A percentile compares a stretch with the other conserved stretches of the same genome.
Evolutionary conservation across 2,888 invertebrate genomes (phyloP).

Genomic region (Eristalinus aeneus): DNA sequence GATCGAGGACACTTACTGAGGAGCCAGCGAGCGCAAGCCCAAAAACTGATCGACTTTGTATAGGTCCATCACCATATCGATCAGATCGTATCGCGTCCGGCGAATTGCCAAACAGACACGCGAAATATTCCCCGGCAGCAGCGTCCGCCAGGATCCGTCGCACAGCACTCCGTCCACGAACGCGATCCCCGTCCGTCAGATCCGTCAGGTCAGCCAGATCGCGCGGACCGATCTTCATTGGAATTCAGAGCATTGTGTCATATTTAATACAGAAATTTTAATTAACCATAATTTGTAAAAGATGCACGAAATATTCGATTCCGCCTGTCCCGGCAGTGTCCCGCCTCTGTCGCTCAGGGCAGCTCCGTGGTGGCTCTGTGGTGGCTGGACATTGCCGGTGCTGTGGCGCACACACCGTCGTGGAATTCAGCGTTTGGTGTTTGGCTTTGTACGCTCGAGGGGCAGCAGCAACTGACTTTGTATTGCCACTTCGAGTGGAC

Average conservation of each 20-base stretch:
- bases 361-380: conserved; percentile 19
- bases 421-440: conserved; percentile 62
- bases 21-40: conserved; percentile 3
- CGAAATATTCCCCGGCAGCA: conserved; percentile 20
- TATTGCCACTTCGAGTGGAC: conserved; percentile 46
- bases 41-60: conserved; percentile 71
- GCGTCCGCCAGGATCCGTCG: conserved; percentile 27
- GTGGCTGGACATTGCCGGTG: neutral
- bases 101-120: conserved; percentile 49
- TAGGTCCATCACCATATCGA: conserved; percentile 69
- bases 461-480: conserved; percentile 11
- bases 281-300: conserved; percentile 81
- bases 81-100: conserved; percentile 58
- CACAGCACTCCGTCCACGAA: conserved; percentile 52
- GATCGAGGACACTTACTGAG: conserved; percentile 55
- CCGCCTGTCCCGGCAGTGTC: conserved; percentile 25
- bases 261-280: conserved; percentile 81
- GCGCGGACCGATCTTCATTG: conserved; percentile 71
- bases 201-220: conserved; percentile 40
- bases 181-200: conserved; percentile 62
- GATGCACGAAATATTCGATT: conserved; percentile 76
- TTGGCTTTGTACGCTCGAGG: conserved; percentile 44
- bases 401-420: conserved; percentile 4
- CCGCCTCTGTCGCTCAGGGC: conserved; percentile 19
- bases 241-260: conserved; percentile 81